A percentile compares a stretch with the other conserved stretches of the same genome.
Evolutionary conservation across 2,113 vertebrate species (phyloP).

Genomic region (Manacus vitellinus): DNA sequence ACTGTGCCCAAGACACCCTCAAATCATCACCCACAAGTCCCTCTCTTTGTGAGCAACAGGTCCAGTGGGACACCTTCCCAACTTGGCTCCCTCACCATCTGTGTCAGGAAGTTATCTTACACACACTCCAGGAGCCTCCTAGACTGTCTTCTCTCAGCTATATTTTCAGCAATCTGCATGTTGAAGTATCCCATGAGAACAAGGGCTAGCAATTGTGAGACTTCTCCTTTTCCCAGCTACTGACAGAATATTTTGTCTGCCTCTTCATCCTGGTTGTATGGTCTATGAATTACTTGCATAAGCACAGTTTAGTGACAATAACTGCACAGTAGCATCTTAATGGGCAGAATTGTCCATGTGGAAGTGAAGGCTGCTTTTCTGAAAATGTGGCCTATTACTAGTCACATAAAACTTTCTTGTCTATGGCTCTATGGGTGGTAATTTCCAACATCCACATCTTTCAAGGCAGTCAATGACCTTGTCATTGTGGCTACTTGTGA

Average conservation of each 20-base stretch:
- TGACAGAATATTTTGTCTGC: neutral
- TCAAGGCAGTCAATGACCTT: neutral
- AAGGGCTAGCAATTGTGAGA: neutral
- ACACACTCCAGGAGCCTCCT: neutral
- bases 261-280: neutral
- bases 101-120: neutral
- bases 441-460: neutral
- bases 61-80: too few species aligned
- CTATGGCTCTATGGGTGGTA: neutral
- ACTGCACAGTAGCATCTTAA: neutral
- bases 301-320: neutral
- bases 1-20: neutral
- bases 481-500: accelerated
- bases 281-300: neutral
- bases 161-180: neutral
- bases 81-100: neutral
- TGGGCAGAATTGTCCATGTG: neutral
- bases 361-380: neutral
- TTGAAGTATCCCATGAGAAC: neutral
- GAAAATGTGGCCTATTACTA: neutral
- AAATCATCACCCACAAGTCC: too few species aligned
- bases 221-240: neutral
- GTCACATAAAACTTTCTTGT: neutral
- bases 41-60: neutral
- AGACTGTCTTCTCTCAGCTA: neutral